phyloP scores from a whole-genome alignment of 2,113 vertebrate genomes.

The Oreotrochilus melanogaster region DNA sequence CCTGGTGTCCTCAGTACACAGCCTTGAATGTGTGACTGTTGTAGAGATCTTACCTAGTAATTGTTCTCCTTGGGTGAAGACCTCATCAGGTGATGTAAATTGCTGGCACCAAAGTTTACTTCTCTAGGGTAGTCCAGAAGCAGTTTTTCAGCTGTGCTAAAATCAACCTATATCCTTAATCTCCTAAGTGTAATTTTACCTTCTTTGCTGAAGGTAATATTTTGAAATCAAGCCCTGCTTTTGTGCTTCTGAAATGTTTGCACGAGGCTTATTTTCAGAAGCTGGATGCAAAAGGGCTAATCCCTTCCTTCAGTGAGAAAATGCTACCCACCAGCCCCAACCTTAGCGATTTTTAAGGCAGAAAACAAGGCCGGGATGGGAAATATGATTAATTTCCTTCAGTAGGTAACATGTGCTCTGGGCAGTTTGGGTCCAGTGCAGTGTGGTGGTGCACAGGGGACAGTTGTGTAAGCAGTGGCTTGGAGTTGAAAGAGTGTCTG shows the following conservation, averaged over 20 bases:
- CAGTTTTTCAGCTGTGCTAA: not conserved
- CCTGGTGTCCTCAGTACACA: not conserved
- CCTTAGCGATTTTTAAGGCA: not conserved
- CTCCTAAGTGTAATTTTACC: not conserved
- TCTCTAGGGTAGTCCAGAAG: not conserved
- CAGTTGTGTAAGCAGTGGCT: not conserved
- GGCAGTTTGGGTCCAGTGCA: not conserved
- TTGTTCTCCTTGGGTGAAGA: not conserved
- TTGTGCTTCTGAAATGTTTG: not conserved
- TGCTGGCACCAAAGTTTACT: not conserved
- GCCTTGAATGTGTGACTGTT: not conserved
- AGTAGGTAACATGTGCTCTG: not conserved
- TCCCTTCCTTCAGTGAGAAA: not conserved
- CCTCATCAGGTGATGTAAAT: not conserved
- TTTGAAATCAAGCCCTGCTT: not conserved
- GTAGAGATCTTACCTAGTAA: not conserved
- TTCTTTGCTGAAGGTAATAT: not conserved
- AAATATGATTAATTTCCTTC: not conserved
- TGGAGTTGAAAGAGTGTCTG: not conserved
- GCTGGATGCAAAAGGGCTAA: not conserved
- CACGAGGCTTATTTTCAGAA: not conserved
- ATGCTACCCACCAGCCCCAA: not conserved
- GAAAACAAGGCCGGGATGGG: not conserved
- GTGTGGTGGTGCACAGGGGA: accelerated
- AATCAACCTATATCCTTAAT: not conserved